Conservation (phyloP, 2,797 vertebrate genomes). For the Hoplostethus atlanticus region DNA sequence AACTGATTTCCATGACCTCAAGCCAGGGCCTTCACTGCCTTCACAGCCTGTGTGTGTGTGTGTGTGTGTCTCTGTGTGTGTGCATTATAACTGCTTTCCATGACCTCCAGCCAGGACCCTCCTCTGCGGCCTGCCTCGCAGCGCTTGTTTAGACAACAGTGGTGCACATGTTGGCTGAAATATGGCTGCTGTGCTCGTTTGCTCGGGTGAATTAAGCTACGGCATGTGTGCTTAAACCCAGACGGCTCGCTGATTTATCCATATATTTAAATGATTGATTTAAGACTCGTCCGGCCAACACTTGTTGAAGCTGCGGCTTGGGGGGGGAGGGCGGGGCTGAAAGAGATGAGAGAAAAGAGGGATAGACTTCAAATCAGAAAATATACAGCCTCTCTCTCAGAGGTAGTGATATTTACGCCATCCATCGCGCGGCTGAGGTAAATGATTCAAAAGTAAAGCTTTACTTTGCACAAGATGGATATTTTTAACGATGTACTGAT, state of each 20-base stretch:
- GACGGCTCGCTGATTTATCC: conserved; percentile 83
- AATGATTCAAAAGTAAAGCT: conserved; percentile 72
- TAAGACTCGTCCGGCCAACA: conserved; percentile 78
- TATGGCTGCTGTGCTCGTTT: conserved; percentile 78
- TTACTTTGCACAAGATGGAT: conserved; percentile 76
- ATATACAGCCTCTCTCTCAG: conserved; percentile 64
- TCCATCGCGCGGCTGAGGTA: conserved; percentile 50
- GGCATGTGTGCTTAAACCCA: conserved; percentile 85
- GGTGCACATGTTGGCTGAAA: conserved; percentile 87
- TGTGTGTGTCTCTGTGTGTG: conserved; percentile 47
- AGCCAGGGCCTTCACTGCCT: conserved; percentile 57
- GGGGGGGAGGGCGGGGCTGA: conserved; percentile 26
- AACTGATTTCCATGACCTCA: conserved; percentile 85
- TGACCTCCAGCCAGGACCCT: conserved; percentile 84
- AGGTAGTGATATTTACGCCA: conserved; percentile 72
- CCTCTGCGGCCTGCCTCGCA: conserved; percentile 79
- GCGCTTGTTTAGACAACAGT: conserved; percentile 89
- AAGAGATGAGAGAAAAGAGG: conserved; percentile 66
- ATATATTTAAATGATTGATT: conserved; percentile 87
- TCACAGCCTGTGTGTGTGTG: conserved; percentile 36
- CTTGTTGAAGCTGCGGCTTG: conserved; percentile 68
- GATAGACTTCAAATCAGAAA: conserved; percentile 64
- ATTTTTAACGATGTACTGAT: conserved; percentile 78
- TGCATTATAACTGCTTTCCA: conserved; percentile 83
- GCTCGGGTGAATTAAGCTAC: conserved; percentile 84